A percentile compares a stretch with the other conserved stretches of the same genome.
These are phyloP conservation scores for Tolmerus cingulatus DNA, from an alignment of 2,888 invertebrate species.

Conservation along the genomic window DNA sequence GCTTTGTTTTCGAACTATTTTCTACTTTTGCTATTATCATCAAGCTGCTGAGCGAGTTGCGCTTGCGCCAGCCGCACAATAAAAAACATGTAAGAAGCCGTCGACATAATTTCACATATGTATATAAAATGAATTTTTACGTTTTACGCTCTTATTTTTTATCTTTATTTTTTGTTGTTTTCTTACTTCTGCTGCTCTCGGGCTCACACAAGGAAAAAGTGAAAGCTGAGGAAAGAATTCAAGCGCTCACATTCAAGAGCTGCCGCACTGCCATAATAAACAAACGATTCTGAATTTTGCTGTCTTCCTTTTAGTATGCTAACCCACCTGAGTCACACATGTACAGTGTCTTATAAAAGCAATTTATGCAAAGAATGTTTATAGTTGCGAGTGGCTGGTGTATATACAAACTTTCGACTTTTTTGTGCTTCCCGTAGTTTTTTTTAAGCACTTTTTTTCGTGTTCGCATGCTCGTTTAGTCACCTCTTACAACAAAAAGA, in stretches of 20 bases:
- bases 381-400: neutral
- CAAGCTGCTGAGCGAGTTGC: neutral
- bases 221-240: constrained; percentile 47
- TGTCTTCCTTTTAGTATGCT: constrained; percentile 25
- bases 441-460: neutral
- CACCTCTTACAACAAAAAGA: neutral
- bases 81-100: constrained; percentile 24
- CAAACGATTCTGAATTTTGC: constrained; percentile 33
- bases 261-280: neutral
- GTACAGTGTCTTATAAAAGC: constrained; percentile 40
- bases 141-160: neutral
- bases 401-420: constrained; percentile 38
- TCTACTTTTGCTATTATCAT: constrained; percentile 14
- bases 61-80: constrained; percentile 29
- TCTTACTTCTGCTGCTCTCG: neutral
- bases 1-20: constrained; percentile 30
- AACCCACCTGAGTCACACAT: constrained; percentile 40
- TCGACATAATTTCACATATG: constrained; percentile 43
- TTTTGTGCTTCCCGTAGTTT: constrained; percentile 12
- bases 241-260: constrained; percentile 33
- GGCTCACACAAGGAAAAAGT: constrained; percentile 43
- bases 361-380: constrained; percentile 43
- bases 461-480: neutral
- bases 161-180: constrained; percentile 3
- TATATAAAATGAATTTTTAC: constrained; percentile 32